These are phyloP conservation scores for Stenolophus ochropezus DNA, from an alignment of 2,888 invertebrate genomes.

Conservation along the genomic window DNA sequence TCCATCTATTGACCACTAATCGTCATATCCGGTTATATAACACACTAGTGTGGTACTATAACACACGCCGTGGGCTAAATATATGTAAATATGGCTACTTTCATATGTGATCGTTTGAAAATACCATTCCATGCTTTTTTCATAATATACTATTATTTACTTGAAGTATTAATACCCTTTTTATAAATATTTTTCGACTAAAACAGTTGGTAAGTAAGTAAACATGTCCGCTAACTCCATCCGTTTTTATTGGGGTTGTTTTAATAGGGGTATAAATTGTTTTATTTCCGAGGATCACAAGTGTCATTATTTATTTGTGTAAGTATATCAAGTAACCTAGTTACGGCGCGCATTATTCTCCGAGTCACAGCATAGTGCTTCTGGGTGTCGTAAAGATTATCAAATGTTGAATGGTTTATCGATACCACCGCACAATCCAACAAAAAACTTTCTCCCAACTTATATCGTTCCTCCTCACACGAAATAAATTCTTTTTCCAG, in stretches of 20 bases:
- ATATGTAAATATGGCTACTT: too few relatives aligned
- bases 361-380: conserved; percentile 5
- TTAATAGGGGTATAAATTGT: conserved; percentile 2
- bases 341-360: background rate
- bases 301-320: conserved; percentile 8
- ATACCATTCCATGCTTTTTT: too few relatives aligned
- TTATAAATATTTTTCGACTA: background rate
- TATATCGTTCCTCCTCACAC: background rate
- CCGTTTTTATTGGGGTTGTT: background rate
- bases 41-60: too few relatives aligned
- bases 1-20: too few relatives aligned
- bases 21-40: too few relatives aligned
- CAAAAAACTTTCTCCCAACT: conserved; percentile 16
- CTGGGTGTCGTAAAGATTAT: conserved; percentile 11
- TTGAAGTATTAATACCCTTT: background rate
- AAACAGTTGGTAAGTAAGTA: background rate
- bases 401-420: conserved; percentile 39
- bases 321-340: conserved; percentile 10
- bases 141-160: too few relatives aligned
- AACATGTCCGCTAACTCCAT: background rate
- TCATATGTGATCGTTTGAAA: too few relatives aligned
- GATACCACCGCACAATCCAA: conserved; percentile 21
- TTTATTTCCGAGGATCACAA: background rate
- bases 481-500: background rate
- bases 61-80: too few relatives aligned